Conservation (phyloP, 1,140 invertebrate species). For the Mizuhopecten yessoensis region DNA sequence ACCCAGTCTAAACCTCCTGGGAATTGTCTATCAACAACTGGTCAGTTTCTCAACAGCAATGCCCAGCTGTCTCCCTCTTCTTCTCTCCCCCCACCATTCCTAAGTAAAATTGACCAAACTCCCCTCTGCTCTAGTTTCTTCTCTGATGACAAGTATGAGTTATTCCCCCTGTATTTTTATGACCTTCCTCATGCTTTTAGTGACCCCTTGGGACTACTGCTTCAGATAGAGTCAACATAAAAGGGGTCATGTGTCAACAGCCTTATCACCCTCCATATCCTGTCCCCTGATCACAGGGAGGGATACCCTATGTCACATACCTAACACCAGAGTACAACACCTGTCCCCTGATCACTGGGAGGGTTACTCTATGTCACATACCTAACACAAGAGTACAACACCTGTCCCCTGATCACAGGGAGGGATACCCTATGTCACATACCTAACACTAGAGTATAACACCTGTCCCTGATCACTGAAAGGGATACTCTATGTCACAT, state of each 20-base stretch:
- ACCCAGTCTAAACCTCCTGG: background rate
- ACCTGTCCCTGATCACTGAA: background rate
- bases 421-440: background rate
- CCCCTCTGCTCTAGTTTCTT: background rate
- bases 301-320: background rate
- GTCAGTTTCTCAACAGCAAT: too few species aligned
- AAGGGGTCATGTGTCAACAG: slow-evolving; percentile 13
- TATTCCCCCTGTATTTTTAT: background rate
- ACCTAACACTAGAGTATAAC: background rate
- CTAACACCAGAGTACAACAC: background rate
- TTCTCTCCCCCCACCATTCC: background rate
- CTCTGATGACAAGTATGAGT: background rate
- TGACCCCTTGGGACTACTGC: background rate
- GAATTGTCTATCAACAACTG: background rate
- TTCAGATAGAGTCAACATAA: background rate
- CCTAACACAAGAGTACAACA: too few species aligned
- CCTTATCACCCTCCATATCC: background rate
- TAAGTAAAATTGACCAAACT: too few species aligned
- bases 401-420: background rate
- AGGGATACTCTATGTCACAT: background rate
- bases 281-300: background rate
- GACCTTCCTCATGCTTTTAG: background rate
- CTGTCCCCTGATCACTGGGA: background rate
- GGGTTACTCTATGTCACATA: too few species aligned
- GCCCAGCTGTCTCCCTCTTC: too few species aligned